Base-by-base conservation (phyloP, 1,140 invertebrate species). In the Pseudachorutes palmiensis region DNA sequence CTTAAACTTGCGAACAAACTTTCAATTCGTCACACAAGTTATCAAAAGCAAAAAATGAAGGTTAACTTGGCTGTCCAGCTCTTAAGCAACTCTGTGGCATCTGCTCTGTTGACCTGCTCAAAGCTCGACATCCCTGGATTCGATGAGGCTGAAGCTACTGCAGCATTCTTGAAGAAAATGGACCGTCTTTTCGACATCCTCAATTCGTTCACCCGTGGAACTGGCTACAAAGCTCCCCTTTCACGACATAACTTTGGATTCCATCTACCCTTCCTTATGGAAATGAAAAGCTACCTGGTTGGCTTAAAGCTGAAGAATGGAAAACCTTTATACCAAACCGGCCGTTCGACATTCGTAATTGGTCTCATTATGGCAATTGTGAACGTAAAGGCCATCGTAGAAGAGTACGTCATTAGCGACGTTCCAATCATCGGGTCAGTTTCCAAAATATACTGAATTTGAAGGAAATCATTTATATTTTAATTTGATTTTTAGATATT, bases 41-140 rank as follows among this genome's bases (percentile, higher is more conserved):
- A 49, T 51, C 0, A 66, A 3, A 69, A 70, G n/a, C 61, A 71
- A 71, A 71, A 70, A 66, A 71, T 71, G 65, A 69, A 63, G 29
- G 68, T 58, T 32, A 29, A 57, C 16, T 51, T 71, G 31, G 68
- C 64, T 24, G 64, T 58, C 19, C 70, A 71, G 57, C 14, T 45
- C 5, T 12, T 71, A 14, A 62, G 64, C 41, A 49, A 26, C 30
- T 70, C 64, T 26, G 64, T 69, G 12, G 67, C 70, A 31, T 28
- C 26, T 49, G 58, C 62, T 33, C 28, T 71, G 48, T 28, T 49
- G 28, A n/a, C 45, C 30, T 70, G 62, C 32, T 9, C 31, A 29
- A 62, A 68, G 30, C n/a, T 70, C 1, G 59, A 41, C 12, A 16
- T 67, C 16, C 5, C n/a, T 2, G 32, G 29, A 33, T 70, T 70